phyloP scores from a whole-genome alignment of 2,888 invertebrate species.

The Loripinus fragilis region DNA sequence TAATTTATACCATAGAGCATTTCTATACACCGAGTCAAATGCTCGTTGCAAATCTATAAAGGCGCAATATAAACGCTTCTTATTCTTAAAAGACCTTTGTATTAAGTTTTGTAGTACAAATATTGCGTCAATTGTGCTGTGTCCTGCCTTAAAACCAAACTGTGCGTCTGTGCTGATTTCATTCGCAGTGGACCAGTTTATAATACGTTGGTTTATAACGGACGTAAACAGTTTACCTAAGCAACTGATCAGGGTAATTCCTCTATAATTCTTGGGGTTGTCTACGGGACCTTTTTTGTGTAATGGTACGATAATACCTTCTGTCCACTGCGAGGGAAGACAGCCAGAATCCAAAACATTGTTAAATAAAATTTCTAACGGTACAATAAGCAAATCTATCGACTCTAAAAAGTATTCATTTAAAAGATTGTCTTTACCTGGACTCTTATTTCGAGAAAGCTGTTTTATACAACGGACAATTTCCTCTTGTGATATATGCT shows the following conservation, averaged over 20 bases:
- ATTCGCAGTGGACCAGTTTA: constrained; percentile 1
- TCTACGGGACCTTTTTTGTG: neutral
- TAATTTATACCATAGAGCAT: constrained; percentile 15
- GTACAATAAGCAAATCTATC: neutral
- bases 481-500: neutral
- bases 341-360: constrained; percentile 3
- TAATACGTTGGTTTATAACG: constrained; percentile 18
- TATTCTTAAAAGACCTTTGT: neutral
- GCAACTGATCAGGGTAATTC: constrained; percentile 17
- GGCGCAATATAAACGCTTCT: neutral
- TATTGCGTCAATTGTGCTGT: constrained; percentile 18
- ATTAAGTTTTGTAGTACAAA: constrained; percentile 19
- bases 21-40: constrained; percentile 11
- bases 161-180: constrained; percentile 13
- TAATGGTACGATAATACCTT: constrained; percentile 1
- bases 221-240: constrained; percentile 19
- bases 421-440: neutral
- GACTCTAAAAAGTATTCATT: constrained; percentile 22
- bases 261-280: constrained; percentile 15
- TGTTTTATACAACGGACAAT: neutral
- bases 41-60: constrained; percentile 21
- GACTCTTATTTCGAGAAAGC: neutral
- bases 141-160: constrained; percentile 2
- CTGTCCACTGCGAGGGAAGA: constrained; percentile 14
- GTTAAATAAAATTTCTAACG: constrained; percentile 12